Base-by-base conservation (phyloP, 1,140 invertebrate species). In the Bombus soroeensis region DNA sequence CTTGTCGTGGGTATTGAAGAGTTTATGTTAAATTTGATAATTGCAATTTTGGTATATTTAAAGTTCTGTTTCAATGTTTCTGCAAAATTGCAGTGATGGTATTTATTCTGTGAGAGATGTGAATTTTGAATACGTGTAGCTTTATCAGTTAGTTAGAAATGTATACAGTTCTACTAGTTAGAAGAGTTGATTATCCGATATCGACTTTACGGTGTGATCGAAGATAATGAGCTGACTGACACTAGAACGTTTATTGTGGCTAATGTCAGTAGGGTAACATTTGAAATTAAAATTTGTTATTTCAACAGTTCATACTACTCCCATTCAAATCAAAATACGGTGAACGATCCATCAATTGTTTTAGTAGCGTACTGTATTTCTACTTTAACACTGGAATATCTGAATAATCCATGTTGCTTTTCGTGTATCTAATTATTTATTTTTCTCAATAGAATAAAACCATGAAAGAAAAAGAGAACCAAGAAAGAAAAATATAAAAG, bases 211-310 rank as follows among this genome's bases (percentile, higher is more conserved):
- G 2, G 37, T 41, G 13, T 10, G n/a, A 18, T 9, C n/a, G n/a
- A 15, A 32, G 15, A 32, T 73, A 47, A 73, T 32, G 71, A 32
- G 10, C 41, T 64, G 57, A 43, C 18, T 41, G 32, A n/a, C 53
- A 77, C 62, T 78, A 41, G 28, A n/a, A n/a, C 15, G 59, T 37
- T 41, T 64, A 66, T 78, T 43, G 41, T 3, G 57, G 15, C 8
- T 43, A 59, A 62, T 78, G 59, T 62, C 57, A 77, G 59, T 77
- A 77, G 75, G 57, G 59, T 64, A 78, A 78, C n/a, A 39, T 78
- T 78, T 78, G 57, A 32, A 78, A 78, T 78, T 78, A 43, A 43
- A 41, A 78, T 78, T 78, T 77, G 37, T 77, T 25, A 41, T 78
- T 62, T 41, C 32, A n/a, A 13, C 12, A 13, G 28, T 41, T 43